Evolutionary conservation across 2,113 vertebrate species (phyloP), one percentile per base, ranked within the genome.

Genomic region (Halichoerus grypus): DNA sequence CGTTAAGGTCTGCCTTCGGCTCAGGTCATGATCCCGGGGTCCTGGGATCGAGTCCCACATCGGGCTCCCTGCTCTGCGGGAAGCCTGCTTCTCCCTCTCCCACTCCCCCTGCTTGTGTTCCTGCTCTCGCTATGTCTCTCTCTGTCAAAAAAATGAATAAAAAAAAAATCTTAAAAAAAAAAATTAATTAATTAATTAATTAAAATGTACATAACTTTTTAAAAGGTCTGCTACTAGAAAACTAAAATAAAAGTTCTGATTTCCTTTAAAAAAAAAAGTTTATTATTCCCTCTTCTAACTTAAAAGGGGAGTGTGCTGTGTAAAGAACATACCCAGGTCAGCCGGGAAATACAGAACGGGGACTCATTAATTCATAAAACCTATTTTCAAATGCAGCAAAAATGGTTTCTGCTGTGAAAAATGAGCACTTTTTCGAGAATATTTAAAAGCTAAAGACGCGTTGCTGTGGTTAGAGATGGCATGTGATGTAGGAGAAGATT

Each of bases 301-400:
- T 93, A 61, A 67, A 67, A 85, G 22, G 8, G 18, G 7, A 33
- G 36, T 7, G 3, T 0, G 19, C 22, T 61, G n/a, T 69, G 57
- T 55, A 81, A 74, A 87, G 77, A 84, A 69, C 33, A n/a, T 28
- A 4, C 67, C 49, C 61, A 83, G 18, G 19, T 46, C 5, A 76
- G 36, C 39, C 24, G 39, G 65, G 31, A 87, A 63, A 67, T 72
- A 86, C 57, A 71, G 33, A 95, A 57, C 46, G 5, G 16, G n/a
- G 28, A 80, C 51, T 8, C 24, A 8, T 63, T 92, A 51, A 65
- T 71, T 95, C 77, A 72, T 65, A 91, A 96, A 92, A 76, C 18
- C 7, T 39, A 22, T 55, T 82, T 95, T 91, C 31, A 93, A 88
- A 96, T 69, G 63, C 53, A 95, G 81, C 42, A 46, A 91, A 81